These are phyloP conservation scores for Leptodirus hochenwartii DNA, from an alignment of 2,888 invertebrate genomes.

Conservation along the genomic window DNA sequence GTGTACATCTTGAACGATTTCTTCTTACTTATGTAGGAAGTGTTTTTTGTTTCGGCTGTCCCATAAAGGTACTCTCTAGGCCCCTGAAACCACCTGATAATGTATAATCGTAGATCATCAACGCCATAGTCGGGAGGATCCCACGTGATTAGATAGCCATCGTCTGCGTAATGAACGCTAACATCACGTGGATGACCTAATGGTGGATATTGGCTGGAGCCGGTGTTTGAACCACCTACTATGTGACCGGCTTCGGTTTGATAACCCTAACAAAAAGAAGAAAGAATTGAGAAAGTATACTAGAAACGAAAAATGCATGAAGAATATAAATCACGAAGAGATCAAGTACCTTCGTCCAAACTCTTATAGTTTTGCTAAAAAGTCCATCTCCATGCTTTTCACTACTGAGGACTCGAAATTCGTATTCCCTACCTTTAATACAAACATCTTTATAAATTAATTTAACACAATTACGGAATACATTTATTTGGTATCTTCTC, in stretches of 20 bases:
- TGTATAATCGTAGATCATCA: slow-evolving; percentile 39
- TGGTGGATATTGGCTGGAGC: slow-evolving; percentile 19
- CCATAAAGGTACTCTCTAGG: slow-evolving; percentile 42
- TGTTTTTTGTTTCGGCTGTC: slow-evolving; percentile 48
- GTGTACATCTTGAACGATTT: no score
- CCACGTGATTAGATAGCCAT: slow-evolving; percentile 65
- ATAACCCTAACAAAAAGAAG: no score
- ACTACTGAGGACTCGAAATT: slow-evolving; percentile 78
- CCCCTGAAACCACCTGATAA: slow-evolving; percentile 47
- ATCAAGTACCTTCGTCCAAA: slow-evolving; percentile 48
- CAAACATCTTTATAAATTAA: no score
- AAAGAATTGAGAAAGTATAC: slow-evolving; percentile 8
- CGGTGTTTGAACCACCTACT: no score
- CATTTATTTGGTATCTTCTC: no score
- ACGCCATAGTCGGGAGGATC: slow-evolving; percentile 40
- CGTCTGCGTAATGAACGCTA: slow-evolving; percentile 46
- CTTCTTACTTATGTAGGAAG: slow-evolving; percentile 26
- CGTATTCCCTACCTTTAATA: slow-evolving; percentile 46
- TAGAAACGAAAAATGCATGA: no score
- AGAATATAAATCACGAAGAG: no score
- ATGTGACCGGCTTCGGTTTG: slow-evolving; percentile 7
- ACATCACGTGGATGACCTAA: slow-evolving; percentile 50
- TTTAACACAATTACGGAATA: no score
- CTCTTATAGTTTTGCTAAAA: slow-evolving; percentile 67
- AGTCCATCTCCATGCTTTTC: slow-evolving; percentile 78